Evolutionary conservation across 2,797 vertebrate species (phyloP).

Genomic region (Leptatherina wallacei): DNA sequence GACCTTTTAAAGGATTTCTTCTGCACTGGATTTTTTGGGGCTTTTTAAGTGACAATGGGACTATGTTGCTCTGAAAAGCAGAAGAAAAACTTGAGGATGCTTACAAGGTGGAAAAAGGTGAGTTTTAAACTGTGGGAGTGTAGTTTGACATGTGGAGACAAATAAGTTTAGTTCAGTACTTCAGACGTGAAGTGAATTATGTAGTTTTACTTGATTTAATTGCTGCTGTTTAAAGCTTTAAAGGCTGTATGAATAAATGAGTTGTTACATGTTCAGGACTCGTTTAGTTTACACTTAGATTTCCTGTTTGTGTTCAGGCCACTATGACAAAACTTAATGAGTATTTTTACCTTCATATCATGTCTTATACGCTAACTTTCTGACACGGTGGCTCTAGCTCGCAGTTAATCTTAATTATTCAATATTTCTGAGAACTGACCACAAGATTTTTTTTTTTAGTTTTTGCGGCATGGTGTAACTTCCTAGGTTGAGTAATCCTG

Average conservation of each 20-base stretch:
- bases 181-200: too few relatives aligned
- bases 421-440: slow-evolving; percentile 21
- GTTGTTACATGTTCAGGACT: too few relatives aligned
- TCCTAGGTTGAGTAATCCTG: slow-evolving; percentile 53
- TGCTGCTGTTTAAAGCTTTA: too few relatives aligned
- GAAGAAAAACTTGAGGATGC: slow-evolving; percentile 64
- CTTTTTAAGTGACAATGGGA: slow-evolving; percentile 74
- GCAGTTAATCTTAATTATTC: neutral
- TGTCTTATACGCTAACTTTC: neutral
- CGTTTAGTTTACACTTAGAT: too few relatives aligned
- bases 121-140: slow-evolving; percentile 22
- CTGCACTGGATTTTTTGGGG: slow-evolving; percentile 35
- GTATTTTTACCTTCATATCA: neutral
- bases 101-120: slow-evolving; percentile 75
- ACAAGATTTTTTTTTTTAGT: neutral
- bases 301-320: too few relatives aligned
- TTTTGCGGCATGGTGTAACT: slow-evolving; percentile 13
- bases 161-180: too few relatives aligned
- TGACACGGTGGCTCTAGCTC: neutral
- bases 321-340: too few relatives aligned
- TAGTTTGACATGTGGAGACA: neutral
- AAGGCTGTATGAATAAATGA: too few relatives aligned
- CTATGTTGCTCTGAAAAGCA: slow-evolving; percentile 77
- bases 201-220: too few relatives aligned
- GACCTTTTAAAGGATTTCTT: slow-evolving; percentile 45